phyloP scores from a whole-genome alignment of 2,797 vertebrate species.

The Toxotes lorentzi region DNA sequence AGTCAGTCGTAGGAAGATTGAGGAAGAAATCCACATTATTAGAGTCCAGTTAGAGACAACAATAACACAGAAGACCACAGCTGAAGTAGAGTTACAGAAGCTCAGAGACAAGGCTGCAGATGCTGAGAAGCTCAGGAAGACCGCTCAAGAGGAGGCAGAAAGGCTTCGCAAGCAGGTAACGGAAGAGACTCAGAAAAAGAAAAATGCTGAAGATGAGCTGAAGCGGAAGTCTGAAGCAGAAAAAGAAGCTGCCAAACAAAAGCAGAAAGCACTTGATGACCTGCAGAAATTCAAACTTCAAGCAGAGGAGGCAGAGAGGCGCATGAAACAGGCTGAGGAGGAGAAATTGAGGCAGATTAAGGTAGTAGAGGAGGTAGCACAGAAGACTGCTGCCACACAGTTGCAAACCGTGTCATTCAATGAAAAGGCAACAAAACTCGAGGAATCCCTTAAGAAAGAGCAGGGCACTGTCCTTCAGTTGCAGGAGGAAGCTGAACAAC shows the following conservation, averaged over 20 bases:
- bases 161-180: slow-evolving; percentile 92
- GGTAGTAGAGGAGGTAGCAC: slow-evolving; percentile 91
- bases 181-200: slow-evolving; percentile 95
- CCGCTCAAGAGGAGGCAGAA: slow-evolving; percentile 94
- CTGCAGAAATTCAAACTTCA: slow-evolving; percentile 91
- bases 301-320: slow-evolving; percentile 93
- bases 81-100: slow-evolving; percentile 89
- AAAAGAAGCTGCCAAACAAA: slow-evolving; percentile 92
- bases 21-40: slow-evolving; percentile 94
- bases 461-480: slow-evolving; percentile 90
- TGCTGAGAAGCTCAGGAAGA: slow-evolving; percentile 90
- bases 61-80: slow-evolving; percentile 86
- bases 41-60: slow-evolving; percentile 91
- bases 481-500: slow-evolving; percentile 91
- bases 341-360: slow-evolving; percentile 93
- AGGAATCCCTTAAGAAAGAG: slow-evolving; percentile 92
- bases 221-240: slow-evolving; percentile 91
- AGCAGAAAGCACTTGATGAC: slow-evolving; percentile 92
- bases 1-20: slow-evolving; percentile 89
- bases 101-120: slow-evolving; percentile 87
- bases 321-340: slow-evolving; percentile 92
- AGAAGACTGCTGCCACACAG: slow-evolving; percentile 87
- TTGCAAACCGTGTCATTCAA: slow-evolving; percentile 88
- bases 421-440: slow-evolving; percentile 89
- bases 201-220: slow-evolving; percentile 93